Evolutionary conservation across 2,113 vertebrate species (phyloP).

Genomic region (Amazona vittata): DNA sequence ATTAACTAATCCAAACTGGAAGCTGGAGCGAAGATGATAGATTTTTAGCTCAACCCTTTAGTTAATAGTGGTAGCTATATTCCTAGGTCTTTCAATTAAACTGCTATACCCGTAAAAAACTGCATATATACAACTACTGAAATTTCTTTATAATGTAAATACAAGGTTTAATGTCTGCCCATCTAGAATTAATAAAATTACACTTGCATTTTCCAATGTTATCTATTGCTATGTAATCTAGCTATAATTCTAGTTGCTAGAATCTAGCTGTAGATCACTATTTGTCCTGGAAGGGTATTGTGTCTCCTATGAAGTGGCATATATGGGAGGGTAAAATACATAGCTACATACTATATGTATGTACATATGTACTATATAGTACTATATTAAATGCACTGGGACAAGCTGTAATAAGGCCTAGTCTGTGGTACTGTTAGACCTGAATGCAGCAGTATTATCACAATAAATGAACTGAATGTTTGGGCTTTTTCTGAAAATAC

Average conservation of each 20-base stretch:
- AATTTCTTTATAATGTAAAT: background rate
- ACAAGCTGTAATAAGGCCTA: background rate
- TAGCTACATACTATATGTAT: background rate
- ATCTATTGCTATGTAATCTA: background rate
- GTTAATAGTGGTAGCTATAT: background rate
- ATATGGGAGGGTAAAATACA: background rate
- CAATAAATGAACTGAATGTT: background rate
- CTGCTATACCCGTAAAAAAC: background rate
- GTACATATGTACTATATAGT: no score
- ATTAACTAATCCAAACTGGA: background rate
- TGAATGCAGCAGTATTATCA: background rate
- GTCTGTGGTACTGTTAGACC: background rate
- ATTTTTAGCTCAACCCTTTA: background rate
- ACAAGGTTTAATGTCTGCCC: background rate
- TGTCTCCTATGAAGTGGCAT: no score
- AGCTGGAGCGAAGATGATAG: background rate
- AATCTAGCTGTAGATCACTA: background rate
- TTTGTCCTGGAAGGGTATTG: background rate
- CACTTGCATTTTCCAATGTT: background rate
- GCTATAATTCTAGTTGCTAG: background rate
- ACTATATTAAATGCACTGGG: background rate
- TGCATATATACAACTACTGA: background rate
- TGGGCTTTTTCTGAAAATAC: background rate
- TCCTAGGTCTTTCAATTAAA: background rate
- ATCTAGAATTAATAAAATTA: background rate